Evolutionary conservation across 2,113 vertebrate genomes (phyloP).

Genomic region (Mustelus asterias): DNA sequence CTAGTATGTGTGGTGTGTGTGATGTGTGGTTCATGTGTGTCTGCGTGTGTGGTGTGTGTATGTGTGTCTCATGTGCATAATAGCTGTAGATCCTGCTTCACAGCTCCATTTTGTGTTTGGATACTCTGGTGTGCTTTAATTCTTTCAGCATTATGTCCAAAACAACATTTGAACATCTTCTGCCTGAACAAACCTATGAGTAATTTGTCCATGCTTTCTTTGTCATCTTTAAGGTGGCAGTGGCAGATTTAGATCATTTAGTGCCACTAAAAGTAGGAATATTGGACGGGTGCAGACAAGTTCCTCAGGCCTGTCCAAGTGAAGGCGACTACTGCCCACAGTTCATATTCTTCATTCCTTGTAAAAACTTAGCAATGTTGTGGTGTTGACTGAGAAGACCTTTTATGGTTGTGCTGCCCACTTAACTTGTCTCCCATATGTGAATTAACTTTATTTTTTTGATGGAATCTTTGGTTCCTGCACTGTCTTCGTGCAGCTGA

Average conservation of each 20-base stretch:
- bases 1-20: too few species aligned
- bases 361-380: background rate
- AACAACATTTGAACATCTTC: background rate
- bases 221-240: background rate
- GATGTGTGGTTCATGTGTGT: too few species aligned
- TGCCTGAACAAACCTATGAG: background rate
- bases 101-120: too few species aligned
- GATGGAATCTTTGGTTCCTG: background rate
- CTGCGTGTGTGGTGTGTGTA: too few species aligned
- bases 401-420: background rate
- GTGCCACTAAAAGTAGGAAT: background rate
- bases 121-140: too few species aligned
- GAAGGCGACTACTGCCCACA: background rate
- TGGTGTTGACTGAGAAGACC: background rate
- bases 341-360: background rate
- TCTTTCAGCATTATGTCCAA: too few species aligned
- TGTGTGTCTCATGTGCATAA: too few species aligned
- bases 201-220: background rate
- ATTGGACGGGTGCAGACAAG: background rate
- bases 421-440: background rate
- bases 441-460: background rate
- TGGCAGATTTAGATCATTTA: background rate
- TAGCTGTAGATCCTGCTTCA: too few species aligned
- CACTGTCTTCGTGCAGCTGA: background rate
- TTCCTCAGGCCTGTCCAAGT: background rate